These are phyloP conservation scores for Enteromius mattozi DNA, from an alignment of 2,797 vertebrate genomes.

Conservation along the genomic window DNA sequence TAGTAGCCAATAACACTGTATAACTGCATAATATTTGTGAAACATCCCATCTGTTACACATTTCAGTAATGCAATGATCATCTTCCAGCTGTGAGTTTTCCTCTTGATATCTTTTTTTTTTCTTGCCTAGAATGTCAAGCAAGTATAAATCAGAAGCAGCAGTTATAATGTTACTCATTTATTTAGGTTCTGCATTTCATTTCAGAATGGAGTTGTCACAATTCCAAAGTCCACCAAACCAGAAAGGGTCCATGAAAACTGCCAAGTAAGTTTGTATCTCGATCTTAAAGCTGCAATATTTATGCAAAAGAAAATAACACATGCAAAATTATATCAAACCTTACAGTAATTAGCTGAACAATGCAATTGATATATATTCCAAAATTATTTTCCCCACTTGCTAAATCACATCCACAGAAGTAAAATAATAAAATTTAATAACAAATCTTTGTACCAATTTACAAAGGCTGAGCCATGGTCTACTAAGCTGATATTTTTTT, in stretches of 20 bases:
- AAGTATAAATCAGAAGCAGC: neutral
- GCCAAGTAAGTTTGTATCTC: slow-evolving; percentile 72
- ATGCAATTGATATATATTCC: neutral
- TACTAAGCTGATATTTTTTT: neutral
- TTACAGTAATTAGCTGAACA: neutral
- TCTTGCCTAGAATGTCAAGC: too few species aligned
- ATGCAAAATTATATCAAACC: neutral
- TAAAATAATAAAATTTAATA: neutral
- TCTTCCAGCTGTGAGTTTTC: neutral
- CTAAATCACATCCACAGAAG: neutral
- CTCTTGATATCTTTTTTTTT: neutral
- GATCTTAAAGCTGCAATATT: neutral
- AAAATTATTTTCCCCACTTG: neutral
- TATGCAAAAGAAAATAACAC: neutral
- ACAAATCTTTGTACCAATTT: neutral
- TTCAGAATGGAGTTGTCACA: slow-evolving; percentile 83
- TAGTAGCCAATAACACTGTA: neutral
- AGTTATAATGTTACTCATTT: neutral
- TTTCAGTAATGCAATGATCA: neutral
- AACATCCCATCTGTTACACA: neutral
- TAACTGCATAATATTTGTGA: neutral
- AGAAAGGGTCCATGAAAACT: slow-evolving; percentile 81
- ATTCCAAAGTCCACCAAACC: slow-evolving; percentile 85
- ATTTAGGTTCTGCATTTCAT: slow-evolving; percentile 33
- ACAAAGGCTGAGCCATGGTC: neutral